phyloP scores from a whole-genome alignment of 2,797 vertebrate species.

The Smutsia temminckii region DNA sequence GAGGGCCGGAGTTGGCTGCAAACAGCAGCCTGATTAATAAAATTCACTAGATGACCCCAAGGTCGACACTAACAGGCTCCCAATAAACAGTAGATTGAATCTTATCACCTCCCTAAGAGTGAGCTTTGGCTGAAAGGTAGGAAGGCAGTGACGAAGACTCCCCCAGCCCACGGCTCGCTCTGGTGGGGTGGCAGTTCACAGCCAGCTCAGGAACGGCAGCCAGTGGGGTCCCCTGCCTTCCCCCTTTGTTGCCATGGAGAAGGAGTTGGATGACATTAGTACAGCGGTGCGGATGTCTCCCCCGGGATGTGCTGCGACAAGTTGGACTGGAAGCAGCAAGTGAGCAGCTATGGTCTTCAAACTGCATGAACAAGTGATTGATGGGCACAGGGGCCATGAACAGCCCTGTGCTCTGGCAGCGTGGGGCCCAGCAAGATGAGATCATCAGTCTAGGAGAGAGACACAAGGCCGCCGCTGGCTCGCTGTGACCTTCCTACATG shows the following conservation, averaged over 20 bases:
- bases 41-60: neutral
- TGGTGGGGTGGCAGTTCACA: conserved; percentile 45
- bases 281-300: conserved; percentile 83
- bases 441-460: neutral
- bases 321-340: conserved; percentile 79
- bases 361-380: conserved; percentile 81
- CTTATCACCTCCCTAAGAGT: neutral
- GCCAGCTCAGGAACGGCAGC: conserved; percentile 60
- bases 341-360: conserved; percentile 83
- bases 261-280: conserved; percentile 78
- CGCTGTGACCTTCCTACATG: fast-evolving
- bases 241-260: conserved; percentile 87
- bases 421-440: neutral
- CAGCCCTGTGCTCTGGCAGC: conserved; percentile 30
- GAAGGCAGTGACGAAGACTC: conserved; percentile 70
- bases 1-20: neutral
- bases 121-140: conserved; percentile 65
- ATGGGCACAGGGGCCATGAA: conserved; percentile 62
- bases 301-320: conserved; percentile 81
- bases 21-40: conserved; percentile 49
- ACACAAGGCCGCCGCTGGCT: fast-evolving
- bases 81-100: conserved; percentile 40
- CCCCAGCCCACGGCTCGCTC: fast-evolving
- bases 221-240: conserved; percentile 78
- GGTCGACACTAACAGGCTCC: neutral